These are phyloP conservation scores for Callorhinus ursinus DNA, from an alignment of 2,113 vertebrate species.

Conservation along the genomic window DNA sequence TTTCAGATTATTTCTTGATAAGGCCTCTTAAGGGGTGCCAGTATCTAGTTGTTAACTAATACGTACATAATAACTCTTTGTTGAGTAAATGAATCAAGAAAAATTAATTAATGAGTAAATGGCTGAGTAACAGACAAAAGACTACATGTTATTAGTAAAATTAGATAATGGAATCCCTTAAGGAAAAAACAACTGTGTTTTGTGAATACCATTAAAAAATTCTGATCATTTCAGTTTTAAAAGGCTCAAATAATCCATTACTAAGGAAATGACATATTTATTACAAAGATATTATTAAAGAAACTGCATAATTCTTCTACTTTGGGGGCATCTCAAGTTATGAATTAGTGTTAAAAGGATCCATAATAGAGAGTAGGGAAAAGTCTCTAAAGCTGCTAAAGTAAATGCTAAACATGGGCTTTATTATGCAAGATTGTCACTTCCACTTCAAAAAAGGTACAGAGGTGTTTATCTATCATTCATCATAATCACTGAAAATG, in stretches of 20 bases:
- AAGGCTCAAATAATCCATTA: background rate
- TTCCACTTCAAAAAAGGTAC: background rate
- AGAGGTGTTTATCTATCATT: background rate
- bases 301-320: background rate
- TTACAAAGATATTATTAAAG: slow-evolving; percentile 28
- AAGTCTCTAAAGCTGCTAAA: background rate
- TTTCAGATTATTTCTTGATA: background rate
- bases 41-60: background rate
- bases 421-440: background rate
- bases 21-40: background rate
- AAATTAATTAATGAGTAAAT: slow-evolving; percentile 37
- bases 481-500: background rate
- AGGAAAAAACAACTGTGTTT: background rate
- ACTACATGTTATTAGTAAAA: background rate
- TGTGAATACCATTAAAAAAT: background rate
- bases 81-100: background rate
- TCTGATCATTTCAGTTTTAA: background rate
- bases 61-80: background rate
- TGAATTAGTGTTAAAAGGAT: background rate
- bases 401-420: background rate
- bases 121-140: background rate
- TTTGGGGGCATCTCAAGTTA: background rate
- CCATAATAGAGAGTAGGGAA: background rate
- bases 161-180: background rate
- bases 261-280: slow-evolving; percentile 49